A percentile compares a stretch with the other conserved stretches of the same genome.
Evolutionary conservation across 2,888 invertebrate species (phyloP).

Genomic region (Drosophila subsilvestris): DNA sequence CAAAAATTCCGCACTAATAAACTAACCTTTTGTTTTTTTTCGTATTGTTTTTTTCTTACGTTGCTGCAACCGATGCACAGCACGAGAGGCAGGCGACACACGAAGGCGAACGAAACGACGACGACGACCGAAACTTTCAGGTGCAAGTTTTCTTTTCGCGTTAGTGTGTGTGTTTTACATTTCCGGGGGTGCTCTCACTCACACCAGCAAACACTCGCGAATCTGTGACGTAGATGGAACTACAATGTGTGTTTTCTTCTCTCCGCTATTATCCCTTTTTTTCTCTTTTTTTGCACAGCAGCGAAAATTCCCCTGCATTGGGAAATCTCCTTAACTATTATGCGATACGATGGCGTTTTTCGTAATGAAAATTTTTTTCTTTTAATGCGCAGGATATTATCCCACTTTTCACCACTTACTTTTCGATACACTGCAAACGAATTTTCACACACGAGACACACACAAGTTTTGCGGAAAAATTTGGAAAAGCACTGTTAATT

Average conservation of each 20-base stretch:
- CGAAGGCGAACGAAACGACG: slow-evolving; percentile 55
- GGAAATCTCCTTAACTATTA: background rate
- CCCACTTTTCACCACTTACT: slow-evolving; percentile 9
- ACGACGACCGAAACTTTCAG: slow-evolving; percentile 67
- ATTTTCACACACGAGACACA: slow-evolving; percentile 30
- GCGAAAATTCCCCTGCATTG: slow-evolving; percentile 63
- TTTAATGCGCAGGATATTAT: slow-evolving; percentile 24
- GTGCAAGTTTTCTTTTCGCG: slow-evolving; percentile 71
- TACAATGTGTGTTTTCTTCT: slow-evolving; percentile 52
- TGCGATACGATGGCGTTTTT: background rate
- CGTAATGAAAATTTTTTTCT: slow-evolving; percentile 56
- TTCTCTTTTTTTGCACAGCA: slow-evolving; percentile 41
- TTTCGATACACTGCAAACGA: slow-evolving; percentile 13
- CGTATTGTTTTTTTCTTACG: slow-evolving; percentile 50
- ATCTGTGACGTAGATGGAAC: slow-evolving; percentile 67
- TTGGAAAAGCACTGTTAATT: slow-evolving; percentile 54
- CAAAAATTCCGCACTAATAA: slow-evolving; percentile 32
- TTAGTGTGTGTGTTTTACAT: slow-evolving; percentile 65
- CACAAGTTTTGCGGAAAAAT: slow-evolving; percentile 41
- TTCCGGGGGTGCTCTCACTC: slow-evolving; percentile 79
- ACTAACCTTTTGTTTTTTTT: slow-evolving; percentile 50
- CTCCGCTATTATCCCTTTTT: slow-evolving; percentile 1
- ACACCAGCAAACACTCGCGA: slow-evolving; percentile 45
- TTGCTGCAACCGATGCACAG: slow-evolving; percentile 4
- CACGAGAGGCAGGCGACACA: slow-evolving; percentile 18